phyloP scores from a whole-genome alignment of 2,888 invertebrate species.

The Tanytarsus gracilentus region DNA sequence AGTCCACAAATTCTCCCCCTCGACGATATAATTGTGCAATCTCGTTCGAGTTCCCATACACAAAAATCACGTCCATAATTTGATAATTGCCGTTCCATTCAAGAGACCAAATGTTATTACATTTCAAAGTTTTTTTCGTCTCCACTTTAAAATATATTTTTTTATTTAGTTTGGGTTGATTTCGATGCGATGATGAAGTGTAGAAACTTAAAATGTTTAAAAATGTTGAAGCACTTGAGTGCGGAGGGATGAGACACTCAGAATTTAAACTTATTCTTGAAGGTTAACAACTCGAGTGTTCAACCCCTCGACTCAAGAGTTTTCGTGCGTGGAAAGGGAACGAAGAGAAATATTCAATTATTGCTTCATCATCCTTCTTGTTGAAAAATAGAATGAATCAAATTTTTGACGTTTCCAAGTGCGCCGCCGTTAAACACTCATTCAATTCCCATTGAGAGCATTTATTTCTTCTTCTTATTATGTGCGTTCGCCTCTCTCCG shows the following conservation, averaged over 20 bases:
- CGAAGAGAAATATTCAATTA: constrained; percentile 17
- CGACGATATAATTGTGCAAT: constrained; percentile 2
- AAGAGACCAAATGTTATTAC: not conserved
- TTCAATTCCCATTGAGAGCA: not conserved
- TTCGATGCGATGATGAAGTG: no score
- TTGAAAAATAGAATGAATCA: constrained; percentile 5
- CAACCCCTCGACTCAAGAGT: not conserved
- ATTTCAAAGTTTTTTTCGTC: not conserved
- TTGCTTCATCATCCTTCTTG: constrained; percentile 20
- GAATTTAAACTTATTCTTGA: not conserved
- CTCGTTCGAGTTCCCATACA: constrained; percentile 1
- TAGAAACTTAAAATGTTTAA: no score
- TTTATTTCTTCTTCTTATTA: no score
- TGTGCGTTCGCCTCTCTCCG: not conserved
- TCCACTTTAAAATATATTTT: not conserved
- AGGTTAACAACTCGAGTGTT: not conserved
- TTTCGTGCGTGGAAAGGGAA: no score
- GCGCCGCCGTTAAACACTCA: not conserved
- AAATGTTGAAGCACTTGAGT: no score
- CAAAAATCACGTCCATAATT: constrained; percentile 9
- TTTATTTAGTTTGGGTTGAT: not conserved
- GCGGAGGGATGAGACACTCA: no score
- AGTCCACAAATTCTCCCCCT: not conserved
- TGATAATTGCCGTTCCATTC: constrained; percentile 13
- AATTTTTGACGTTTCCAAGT: constrained; percentile 18